Base-by-base conservation (phyloP, 2,888 invertebrate species). In the Microplitis manilae region DNA sequence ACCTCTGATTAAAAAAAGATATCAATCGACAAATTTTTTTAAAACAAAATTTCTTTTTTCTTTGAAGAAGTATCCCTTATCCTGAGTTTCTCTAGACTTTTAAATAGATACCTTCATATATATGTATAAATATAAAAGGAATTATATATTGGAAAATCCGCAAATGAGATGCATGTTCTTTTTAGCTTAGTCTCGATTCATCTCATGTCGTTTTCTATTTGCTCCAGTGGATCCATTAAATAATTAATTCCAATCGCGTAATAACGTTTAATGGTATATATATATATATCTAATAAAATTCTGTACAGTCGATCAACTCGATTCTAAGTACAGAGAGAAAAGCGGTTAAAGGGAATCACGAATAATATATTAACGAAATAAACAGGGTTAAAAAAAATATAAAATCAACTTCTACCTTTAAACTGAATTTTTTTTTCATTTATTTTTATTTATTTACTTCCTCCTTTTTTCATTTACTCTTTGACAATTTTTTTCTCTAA, bases 321-420 rank as follows among this genome's bases (percentile, higher is more conserved):
- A 71, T 76, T 64, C 65, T 75, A 50, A 50, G 50, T 50, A 50
- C 50, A 2, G 50, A 30, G 50, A 50, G 50, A 50, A 50, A 50
- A 50, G 50, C 50, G 50, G 50, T 50, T 50, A 73, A 72, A 62
- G 62, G 38, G 62, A 17, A 50, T 17, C 38, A 17, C 30, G 64
- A 78, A 84, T 83, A 83, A 86, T 86, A 83, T 83, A 85, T 85
- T 79, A 82, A 73, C 39, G 65, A 82, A 82, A 85, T 84, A 78
- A 83, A 84, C 30, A 64, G 15, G 39, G 38, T 15, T 50, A 6
- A 15, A 50, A 50, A 50, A 50, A 50, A 13, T 50, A 13, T 50
- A 13, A 13, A 50, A 50, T 50, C 8, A 50, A 50, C 9, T 50
- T 50, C 50, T 50, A 1, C 8, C 13, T 50, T 50, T 50, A 13